Evolutionary conservation across 2,888 invertebrate genomes (phyloP).

Genomic region (Caenorhabditis auriculariae): DNA sequence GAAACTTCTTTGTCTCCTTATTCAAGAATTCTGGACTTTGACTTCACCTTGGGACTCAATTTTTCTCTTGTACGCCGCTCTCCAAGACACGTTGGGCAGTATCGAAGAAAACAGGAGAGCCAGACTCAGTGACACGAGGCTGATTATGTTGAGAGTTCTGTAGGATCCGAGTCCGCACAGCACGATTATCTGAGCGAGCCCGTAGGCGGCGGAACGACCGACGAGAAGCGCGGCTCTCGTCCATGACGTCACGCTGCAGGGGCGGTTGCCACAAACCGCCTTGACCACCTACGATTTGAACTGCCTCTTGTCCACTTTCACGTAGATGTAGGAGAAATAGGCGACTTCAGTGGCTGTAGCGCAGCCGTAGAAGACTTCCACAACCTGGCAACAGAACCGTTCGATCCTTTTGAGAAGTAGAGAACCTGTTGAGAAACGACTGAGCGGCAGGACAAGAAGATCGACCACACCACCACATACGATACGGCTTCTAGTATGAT

Average conservation of each 20-base stretch:
- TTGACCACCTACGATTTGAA: constrained; percentile 16
- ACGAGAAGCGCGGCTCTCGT: constrained; percentile 49
- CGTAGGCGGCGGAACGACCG: constrained; percentile 47
- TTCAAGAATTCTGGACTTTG: not conserved
- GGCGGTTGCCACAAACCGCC: not conserved
- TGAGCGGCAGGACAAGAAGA: constrained; percentile 77
- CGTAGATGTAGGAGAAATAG: constrained; percentile 79
- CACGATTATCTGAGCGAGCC: constrained; percentile 74
- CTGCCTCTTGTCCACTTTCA: constrained; percentile 20
- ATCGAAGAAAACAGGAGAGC: constrained; percentile 37
- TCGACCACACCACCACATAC: constrained; percentile 76
- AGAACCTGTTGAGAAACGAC: constrained; percentile 73
- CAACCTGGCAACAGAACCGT: constrained; percentile 9
- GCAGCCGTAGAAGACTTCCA: constrained; percentile 70
- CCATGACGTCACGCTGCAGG: constrained; percentile 48
- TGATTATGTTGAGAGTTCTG: constrained; percentile 78
- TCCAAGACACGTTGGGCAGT: constrained; percentile 50
- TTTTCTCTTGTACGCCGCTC: constrained; percentile 30
- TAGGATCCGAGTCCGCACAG: constrained; percentile 74
- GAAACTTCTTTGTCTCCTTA: not conserved
- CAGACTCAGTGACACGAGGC: constrained; percentile 69
- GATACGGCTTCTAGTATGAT: constrained; percentile 46
- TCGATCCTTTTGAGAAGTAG: not conserved
- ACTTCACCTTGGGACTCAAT: constrained; percentile 18
- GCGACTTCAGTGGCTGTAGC: constrained; percentile 87